Base-by-base conservation (phyloP, 2,113 vertebrate genomes). In the Apodemus sylvaticus region DNA sequence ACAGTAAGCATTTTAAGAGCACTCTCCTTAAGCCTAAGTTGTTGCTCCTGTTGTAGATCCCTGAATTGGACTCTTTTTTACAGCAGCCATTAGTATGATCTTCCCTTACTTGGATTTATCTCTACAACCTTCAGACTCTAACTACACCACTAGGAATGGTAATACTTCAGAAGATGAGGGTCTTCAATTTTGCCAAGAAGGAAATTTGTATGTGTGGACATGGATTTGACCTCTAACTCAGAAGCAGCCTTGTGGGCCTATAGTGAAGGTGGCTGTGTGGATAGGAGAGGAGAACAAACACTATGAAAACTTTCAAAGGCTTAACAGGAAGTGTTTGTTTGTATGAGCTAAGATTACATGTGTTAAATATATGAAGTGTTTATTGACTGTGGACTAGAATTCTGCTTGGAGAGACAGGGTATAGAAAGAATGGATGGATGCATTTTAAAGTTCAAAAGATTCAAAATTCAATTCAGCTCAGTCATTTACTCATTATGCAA, bases 381-480 rank as follows among this genome's bases (percentile, higher is more conserved):
- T 77, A 34, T 94, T 95, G 86, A 82, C 77, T 36, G 13, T 91
- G 66, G 36, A 19, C 58, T 83, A 74, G 39, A 83, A 68, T 36
- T 94, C 62, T 92, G 48, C 90, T n/a, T 94, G 81, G 29, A 74
- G 66, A 92, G 24, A 48, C n/a, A 68, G 42, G 19, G 1, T 66
- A n/a, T 64, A 91, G 92, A 95, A 91, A 93, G 66, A 45, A 81
- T 29, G 22, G 34, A 70, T 93, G 22, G 19, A 66, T 51, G 62
- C 19, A 88, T 74, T 95, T 88, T 92, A 95, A 94, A 95, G 42
- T 36, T 62, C 45, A 24, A 95, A 94, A 79, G 53, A 93, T 88
- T 74, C 68, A 53, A 53, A 42, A 31, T 94, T 97, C 66, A 88
- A 64, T 26, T 90, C 81, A 81, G 24, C 26, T 94, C 70, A 83